phyloP scores from a whole-genome alignment of 1,140 invertebrate species.

The Nephila pilipes region DNA sequence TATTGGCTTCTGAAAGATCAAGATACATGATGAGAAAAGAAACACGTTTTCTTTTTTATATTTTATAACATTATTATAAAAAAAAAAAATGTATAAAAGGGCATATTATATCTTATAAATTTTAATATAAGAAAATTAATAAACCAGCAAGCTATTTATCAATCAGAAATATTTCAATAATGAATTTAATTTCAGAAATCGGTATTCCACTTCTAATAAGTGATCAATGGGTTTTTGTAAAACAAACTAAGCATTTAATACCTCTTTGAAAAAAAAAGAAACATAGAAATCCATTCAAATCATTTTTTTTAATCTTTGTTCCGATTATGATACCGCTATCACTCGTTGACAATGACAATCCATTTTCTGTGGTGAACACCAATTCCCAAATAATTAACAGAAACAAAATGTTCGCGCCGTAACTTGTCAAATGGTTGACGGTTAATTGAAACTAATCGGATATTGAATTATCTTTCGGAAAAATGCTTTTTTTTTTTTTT shows the following conservation, averaged over 20 bases:
- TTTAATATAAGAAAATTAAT: too few relatives aligned
- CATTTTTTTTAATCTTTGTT: not conserved
- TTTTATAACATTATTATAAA: too few relatives aligned
- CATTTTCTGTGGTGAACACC: not conserved
- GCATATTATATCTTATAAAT: too few relatives aligned
- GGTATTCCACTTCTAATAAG: not conserved
- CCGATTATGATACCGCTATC: not conserved
- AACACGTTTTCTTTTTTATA: too few relatives aligned
- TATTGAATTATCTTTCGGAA: not conserved
- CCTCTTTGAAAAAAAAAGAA: not conserved
- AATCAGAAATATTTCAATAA: too few relatives aligned
- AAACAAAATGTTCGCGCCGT: not conserved
- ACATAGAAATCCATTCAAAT: not conserved
- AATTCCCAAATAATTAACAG: conserved; percentile 10
- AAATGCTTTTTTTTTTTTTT: too few relatives aligned
- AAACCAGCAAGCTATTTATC: too few relatives aligned
- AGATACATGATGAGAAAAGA: too few relatives aligned
- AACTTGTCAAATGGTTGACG: not conserved
- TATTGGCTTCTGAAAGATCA: too few relatives aligned
- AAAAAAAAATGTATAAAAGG: too few relatives aligned
- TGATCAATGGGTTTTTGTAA: not conserved
- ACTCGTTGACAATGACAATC: not conserved
- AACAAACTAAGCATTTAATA: not conserved
- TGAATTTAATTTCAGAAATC: too few relatives aligned
- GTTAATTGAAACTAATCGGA: not conserved